A percentile compares a stretch with the other conserved stretches of the same genome.
Evolutionary conservation across 2,888 invertebrate species (phyloP).

Genomic region (Ethmia dodecea): DNA sequence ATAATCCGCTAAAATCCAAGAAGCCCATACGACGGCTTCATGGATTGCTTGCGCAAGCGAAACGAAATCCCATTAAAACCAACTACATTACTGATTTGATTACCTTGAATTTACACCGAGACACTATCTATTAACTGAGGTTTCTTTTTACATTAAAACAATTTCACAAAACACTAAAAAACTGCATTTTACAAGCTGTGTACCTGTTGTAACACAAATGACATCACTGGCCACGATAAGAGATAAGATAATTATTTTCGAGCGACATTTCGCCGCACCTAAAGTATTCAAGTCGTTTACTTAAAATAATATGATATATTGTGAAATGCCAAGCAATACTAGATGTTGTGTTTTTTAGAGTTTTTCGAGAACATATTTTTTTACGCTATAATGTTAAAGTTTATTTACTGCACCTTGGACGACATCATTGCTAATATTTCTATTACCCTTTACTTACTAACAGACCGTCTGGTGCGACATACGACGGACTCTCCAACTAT

Average conservation of each 20-base stretch:
- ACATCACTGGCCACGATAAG: constrained; percentile 56
- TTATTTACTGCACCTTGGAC: too few species aligned
- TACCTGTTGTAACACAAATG: constrained; percentile 45
- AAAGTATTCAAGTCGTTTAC: too few species aligned
- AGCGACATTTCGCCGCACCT: constrained; percentile 43
- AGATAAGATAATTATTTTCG: constrained; percentile 53
- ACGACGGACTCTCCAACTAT: too few species aligned
- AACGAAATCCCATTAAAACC: background rate
- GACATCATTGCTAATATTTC: too few species aligned
- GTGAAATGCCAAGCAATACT: too few species aligned
- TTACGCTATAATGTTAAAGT: too few species aligned
- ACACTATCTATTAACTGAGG: background rate
- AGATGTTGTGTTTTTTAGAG: too few species aligned
- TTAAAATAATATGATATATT: too few species aligned
- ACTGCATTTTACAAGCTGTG: constrained; percentile 29
- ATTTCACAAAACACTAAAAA: constrained; percentile 23
- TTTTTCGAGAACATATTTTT: too few species aligned
- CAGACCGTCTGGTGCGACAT: too few species aligned
- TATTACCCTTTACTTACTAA: too few species aligned
- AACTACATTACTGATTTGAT: constrained; percentile 15
- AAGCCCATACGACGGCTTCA: constrained; percentile 1
- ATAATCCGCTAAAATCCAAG: constrained; percentile 4
- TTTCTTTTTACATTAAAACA: constrained; percentile 4
- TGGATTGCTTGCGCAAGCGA: background rate
- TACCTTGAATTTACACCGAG: background rate